These are phyloP conservation scores for Nerophis ophidion DNA, from an alignment of 2,113 vertebrate genomes.

Conservation along the genomic window DNA sequence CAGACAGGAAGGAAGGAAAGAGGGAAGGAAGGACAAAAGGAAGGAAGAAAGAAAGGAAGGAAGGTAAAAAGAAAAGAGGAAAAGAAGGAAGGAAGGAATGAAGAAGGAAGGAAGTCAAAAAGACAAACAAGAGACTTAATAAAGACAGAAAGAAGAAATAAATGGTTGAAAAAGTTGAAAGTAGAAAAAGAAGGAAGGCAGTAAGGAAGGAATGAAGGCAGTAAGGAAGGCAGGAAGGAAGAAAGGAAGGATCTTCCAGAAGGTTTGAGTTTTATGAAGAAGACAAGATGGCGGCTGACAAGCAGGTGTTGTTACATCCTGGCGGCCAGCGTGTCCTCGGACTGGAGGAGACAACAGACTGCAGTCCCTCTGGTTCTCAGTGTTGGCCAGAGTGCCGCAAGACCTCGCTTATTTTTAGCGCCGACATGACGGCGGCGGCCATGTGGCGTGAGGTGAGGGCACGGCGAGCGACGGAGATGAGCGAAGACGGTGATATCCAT, in stretches of 20 bases:
- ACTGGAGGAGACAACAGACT: constrained; percentile 67
- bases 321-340: constrained; percentile 41
- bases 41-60: too few species aligned
- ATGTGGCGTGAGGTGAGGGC: constrained; percentile 57
- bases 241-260: background rate
- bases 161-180: too few species aligned
- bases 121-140: too few species aligned
- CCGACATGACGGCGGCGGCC: constrained; percentile 36
- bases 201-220: too few species aligned
- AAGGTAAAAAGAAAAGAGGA: too few species aligned
- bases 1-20: background rate
- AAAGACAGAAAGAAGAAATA: too few species aligned
- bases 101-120: background rate
- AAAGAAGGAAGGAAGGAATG: background rate
- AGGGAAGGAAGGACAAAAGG: background rate
- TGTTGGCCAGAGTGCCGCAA: constrained; percentile 49
- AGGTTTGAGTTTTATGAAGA: too few species aligned
- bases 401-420: constrained; percentile 63
- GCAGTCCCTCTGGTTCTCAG: constrained; percentile 57
- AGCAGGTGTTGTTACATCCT: constrained; percentile 40
- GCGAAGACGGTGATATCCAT: constrained; percentile 24
- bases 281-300: background rate
- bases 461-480: constrained; percentile 43
- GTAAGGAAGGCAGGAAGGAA: too few species aligned
- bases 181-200: too few species aligned